phyloP scores from a whole-genome alignment of 2,113 vertebrate species.

The Rhinopomastus cyanomelas region DNA sequence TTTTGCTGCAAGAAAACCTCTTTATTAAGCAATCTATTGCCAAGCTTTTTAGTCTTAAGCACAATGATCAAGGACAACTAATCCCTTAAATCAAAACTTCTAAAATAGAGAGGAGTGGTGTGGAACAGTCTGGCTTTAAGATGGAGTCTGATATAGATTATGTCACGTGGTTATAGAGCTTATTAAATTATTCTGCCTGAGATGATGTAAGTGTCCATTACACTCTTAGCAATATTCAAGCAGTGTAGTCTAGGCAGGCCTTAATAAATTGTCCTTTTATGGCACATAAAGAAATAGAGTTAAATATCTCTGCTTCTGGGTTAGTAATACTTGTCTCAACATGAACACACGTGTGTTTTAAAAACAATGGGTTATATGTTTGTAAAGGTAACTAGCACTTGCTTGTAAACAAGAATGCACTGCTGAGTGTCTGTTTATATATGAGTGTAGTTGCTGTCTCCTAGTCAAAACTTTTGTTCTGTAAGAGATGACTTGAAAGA shows the following conservation, averaged over 20 bases:
- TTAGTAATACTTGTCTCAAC: background rate
- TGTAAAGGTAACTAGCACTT: background rate
- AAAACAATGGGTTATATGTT: background rate
- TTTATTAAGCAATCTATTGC: background rate
- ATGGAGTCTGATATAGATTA: background rate
- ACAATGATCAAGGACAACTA: background rate
- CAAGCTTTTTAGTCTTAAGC: background rate
- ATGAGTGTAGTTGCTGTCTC: background rate
- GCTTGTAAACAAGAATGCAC: background rate
- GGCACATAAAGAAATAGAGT: background rate
- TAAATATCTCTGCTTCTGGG: background rate
- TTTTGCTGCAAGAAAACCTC: background rate
- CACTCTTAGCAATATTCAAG: background rate
- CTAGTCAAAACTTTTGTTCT: background rate
- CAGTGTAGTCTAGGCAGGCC: background rate
- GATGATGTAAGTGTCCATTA: background rate
- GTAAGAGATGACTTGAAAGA: background rate
- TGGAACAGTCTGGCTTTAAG: background rate
- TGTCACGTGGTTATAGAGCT: background rate
- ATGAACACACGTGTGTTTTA: background rate
- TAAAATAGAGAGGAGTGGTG: no score
- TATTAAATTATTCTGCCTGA: background rate
- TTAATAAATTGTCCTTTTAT: background rate
- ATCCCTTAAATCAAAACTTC: background rate
- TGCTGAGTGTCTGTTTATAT: background rate